phyloP scores from a whole-genome alignment of 2,797 vertebrate species.

The Rousettus madagascariensis region DNA sequence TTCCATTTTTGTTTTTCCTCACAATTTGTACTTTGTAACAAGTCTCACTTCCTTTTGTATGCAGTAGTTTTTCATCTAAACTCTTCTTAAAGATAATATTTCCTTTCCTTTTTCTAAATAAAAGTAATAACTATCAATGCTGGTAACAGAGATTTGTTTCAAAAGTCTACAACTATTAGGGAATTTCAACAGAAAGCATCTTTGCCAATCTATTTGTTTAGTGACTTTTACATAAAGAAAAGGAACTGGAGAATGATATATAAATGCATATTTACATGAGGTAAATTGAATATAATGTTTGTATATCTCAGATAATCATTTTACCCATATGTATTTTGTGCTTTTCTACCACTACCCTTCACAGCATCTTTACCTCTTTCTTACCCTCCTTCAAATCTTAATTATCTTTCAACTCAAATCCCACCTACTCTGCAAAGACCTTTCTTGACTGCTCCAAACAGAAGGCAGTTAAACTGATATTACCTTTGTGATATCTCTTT shows the following conservation, averaged over 20 bases:
- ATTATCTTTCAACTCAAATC: conserved; percentile 19
- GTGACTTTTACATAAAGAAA: background rate
- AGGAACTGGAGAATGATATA: background rate
- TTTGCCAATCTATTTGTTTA: background rate
- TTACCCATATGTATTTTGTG: background rate
- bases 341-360: background rate
- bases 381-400: background rate
- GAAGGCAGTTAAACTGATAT: conserved; percentile 40
- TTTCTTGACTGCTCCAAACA: conserved; percentile 28
- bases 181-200: background rate
- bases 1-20: conserved; percentile 35
- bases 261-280: background rate
- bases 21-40: background rate
- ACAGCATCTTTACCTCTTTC: background rate
- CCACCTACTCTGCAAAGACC: background rate
- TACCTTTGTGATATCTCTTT: conserved; percentile 49
- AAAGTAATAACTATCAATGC: background rate
- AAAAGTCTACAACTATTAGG: conserved; percentile 9
- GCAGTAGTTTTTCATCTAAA: background rate
- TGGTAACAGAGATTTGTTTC: background rate
- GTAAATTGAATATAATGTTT: background rate
- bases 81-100: background rate
- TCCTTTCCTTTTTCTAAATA: background rate
- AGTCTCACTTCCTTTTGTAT: background rate
- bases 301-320: background rate